Evolutionary conservation across 2,888 invertebrate species (phyloP).

Genomic region (Callimorpha dominula): DNA sequence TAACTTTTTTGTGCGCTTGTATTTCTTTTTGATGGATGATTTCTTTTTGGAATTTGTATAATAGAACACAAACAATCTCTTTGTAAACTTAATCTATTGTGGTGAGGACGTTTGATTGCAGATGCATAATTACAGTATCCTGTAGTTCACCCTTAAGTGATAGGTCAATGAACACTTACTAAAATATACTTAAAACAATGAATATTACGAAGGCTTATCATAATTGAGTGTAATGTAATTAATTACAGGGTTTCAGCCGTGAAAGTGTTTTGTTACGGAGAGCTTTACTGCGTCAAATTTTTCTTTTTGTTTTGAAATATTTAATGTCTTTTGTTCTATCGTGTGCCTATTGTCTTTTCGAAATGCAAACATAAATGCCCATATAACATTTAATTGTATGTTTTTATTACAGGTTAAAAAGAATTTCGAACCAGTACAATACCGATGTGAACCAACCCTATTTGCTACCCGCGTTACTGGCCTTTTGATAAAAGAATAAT

Average conservation of each 20-base stretch:
- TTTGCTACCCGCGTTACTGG: not conserved
- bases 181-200: no score
- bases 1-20: constrained; percentile 43
- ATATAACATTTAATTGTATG: no score
- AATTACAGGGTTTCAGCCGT: constrained; percentile 3
- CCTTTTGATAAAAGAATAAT: not conserved
- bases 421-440: no score
- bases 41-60: constrained; percentile 19
- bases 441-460: not conserved
- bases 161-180: constrained; percentile 11
- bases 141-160: constrained; percentile 8
- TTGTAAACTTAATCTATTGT: not conserved
- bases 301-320: not conserved
- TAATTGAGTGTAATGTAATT: constrained; percentile 8
- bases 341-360: no score
- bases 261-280: constrained; percentile 2
- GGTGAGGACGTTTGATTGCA: not conserved
- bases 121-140: constrained; percentile 7
- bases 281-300: not conserved
- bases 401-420: no score
- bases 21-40: constrained; percentile 43
- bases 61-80: not conserved
- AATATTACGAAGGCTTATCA: not conserved
- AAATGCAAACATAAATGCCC: no score
- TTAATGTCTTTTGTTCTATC: no score